Base-by-base conservation (phyloP, 2,797 vertebrate genomes). In the Alca torda region DNA sequence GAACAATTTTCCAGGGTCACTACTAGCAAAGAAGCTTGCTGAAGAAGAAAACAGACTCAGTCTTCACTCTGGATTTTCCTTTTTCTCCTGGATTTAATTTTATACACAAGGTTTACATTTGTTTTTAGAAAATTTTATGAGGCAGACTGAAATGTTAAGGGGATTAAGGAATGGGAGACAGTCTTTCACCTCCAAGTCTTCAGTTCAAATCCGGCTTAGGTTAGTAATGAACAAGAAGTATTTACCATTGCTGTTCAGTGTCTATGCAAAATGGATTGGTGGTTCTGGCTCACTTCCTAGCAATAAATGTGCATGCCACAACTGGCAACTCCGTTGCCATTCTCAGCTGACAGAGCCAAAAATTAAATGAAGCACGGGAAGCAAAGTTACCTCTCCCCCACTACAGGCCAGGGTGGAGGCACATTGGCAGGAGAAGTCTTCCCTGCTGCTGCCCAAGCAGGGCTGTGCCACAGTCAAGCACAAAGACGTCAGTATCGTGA, bases 61-160 rank as follows among this genome's bases (percentile, higher is more conserved):
- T 53, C 81, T 85, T 95, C 31, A 48, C 54, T 82, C 68, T 65
- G 21, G 41, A 70, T 83, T 87, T 87, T 92, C 81, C 76, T 91
- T 89, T 84, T 61, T 93, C 25, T 86, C 86, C 90, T 81, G 90
- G 89, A 96, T 95, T 96, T 96, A 73, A 92, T 92, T 96, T 94
- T 78, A 78, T 87, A 84, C 79, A 95, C 78, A 78, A 85, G 57
- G 68, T 94, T 87, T 87, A 94, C 68, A 83, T 94, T 94, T 95
- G 61, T 54, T 94, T 96, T 89, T 69, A 89, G 83, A 91, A 83
- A 93, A 78, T 85, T 94, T 96, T 94, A 88, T 86, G 87, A 93
- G 87, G 73, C 82, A 89, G 84, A 78, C 87, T 88, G 79, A 94
- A 93, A 89, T 51, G 90, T 87, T 95, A 81, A 95, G 69, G 90